Evolutionary conservation across 1,140 invertebrate species (phyloP).

Genomic region (Scaptomyza graminum): DNA sequence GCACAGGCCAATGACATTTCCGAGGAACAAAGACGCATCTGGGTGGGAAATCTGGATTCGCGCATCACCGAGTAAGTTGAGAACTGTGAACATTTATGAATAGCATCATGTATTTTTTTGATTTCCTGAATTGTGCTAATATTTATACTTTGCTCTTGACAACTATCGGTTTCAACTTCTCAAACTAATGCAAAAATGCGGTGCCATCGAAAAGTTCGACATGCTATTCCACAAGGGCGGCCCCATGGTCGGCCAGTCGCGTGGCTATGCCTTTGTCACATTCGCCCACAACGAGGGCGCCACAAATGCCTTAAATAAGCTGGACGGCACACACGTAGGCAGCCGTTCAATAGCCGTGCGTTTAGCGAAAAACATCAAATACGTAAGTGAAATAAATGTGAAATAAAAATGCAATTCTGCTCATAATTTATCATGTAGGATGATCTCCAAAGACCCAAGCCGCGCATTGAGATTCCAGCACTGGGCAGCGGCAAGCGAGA

Average conservation of each 20-base stretch:
- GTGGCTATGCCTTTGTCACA: constrained; percentile 97
- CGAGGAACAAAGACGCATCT: constrained; percentile 85
- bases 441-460: constrained; percentile 89
- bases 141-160: constrained; percentile 82
- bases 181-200: constrained; percentile 97
- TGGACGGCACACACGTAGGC: constrained; percentile 91
- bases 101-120: too few relatives aligned
- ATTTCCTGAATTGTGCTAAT: constrained; percentile 66
- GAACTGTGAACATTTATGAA: constrained; percentile 10
- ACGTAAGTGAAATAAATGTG: constrained; percentile 84
- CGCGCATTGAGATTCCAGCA: constrained; percentile 90
- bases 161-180: constrained; percentile 94
- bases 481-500: constrained; percentile 89
- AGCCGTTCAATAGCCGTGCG: constrained; percentile 91
- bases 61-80: constrained; percentile 95
- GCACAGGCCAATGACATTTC: neutral
- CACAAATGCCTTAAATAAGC: constrained; percentile 86
- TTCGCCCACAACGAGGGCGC: constrained; percentile 86
- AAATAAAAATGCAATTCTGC: neutral
- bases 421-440: constrained; percentile 85
- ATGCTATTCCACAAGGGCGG: constrained; percentile 96
- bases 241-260: constrained; percentile 92
- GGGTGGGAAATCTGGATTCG: constrained; percentile 95
- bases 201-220: constrained; percentile 96
- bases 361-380: constrained; percentile 90